phyloP scores from a whole-genome alignment of 2,797 vertebrate genomes.

The Chelmon rostratus region DNA sequence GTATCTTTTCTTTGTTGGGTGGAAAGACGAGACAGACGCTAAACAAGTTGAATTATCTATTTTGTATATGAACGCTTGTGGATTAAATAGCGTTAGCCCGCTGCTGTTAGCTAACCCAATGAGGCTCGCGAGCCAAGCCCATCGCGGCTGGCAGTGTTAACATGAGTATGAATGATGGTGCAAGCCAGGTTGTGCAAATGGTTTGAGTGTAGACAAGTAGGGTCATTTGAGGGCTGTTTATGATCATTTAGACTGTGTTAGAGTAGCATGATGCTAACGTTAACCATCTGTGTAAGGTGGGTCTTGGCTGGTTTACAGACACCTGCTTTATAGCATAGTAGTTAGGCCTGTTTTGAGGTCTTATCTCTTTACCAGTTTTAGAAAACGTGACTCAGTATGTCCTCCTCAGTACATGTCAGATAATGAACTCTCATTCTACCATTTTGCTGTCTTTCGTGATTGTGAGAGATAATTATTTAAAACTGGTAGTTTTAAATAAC shows the following conservation, averaged over 20 bases:
- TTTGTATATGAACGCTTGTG: too few species aligned
- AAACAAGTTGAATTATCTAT: rapidly evolving
- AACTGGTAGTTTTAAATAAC: not conserved
- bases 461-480: not conserved
- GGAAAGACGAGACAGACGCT: not conserved
- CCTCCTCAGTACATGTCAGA: not conserved
- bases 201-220: not conserved
- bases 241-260: not conserved
- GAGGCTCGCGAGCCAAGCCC: constrained; percentile 59
- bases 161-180: constrained; percentile 55
- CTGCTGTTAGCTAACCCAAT: constrained; percentile 37
- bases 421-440: not conserved
- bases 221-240: rapidly evolving
- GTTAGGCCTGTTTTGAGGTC: constrained; percentile 30
- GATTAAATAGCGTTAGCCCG: not conserved
- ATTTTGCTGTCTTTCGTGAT: too few species aligned
- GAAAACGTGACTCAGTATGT: not conserved
- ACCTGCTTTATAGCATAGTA: constrained; percentile 35
- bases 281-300: not conserved
- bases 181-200: not conserved
- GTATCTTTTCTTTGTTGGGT: constrained; percentile 14
- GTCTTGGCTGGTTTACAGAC: not conserved
- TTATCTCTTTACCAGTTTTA: not conserved
- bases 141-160: constrained; percentile 35
- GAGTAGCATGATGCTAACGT: not conserved